phyloP scores from a whole-genome alignment of 1,140 invertebrate species.

The Neodiprion lecontei region DNA sequence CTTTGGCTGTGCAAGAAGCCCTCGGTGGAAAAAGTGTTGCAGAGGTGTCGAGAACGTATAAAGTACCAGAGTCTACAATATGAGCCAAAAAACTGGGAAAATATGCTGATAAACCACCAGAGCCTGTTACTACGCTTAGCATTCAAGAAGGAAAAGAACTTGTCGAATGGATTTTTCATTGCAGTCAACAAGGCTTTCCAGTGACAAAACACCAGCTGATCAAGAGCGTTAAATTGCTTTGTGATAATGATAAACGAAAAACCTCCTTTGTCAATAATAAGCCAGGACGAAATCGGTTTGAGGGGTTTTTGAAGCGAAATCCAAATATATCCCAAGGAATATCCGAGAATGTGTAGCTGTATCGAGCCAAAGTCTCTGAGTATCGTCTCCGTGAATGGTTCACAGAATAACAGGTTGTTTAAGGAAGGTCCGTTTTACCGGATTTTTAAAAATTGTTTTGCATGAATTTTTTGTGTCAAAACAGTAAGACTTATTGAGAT shows the following conservation, averaged over 20 bases:
- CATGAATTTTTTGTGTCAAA: neutral
- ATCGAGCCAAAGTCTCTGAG: constrained; percentile 13
- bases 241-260: constrained; percentile 16
- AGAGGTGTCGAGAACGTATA: constrained; percentile 15
- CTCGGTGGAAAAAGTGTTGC: constrained; percentile 14
- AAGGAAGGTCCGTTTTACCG: neutral
- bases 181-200: constrained; percentile 20
- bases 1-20: constrained; percentile 18
- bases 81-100: constrained; percentile 17
- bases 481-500: constrained; percentile 4
- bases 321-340: constrained; percentile 11
- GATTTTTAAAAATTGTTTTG: neutral
- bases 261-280: constrained; percentile 25
- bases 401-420: neutral
- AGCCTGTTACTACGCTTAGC: constrained; percentile 23
- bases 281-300: constrained; percentile 26
- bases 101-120: constrained; percentile 21
- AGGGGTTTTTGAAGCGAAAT: constrained; percentile 24
- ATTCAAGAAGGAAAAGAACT: constrained; percentile 25
- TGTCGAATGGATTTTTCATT: constrained; percentile 23
- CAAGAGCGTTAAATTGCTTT: constrained; percentile 21
- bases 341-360: constrained; percentile 11
- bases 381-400: constrained; percentile 1
- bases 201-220: constrained; percentile 23
- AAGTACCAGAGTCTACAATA: constrained; percentile 24